Percentiles rank a stretch among this genome's conserved stretches.
Evolutionary conservation across 2,888 invertebrate species (phyloP).

Genomic region (Teinopalpus imperialis): DNA sequence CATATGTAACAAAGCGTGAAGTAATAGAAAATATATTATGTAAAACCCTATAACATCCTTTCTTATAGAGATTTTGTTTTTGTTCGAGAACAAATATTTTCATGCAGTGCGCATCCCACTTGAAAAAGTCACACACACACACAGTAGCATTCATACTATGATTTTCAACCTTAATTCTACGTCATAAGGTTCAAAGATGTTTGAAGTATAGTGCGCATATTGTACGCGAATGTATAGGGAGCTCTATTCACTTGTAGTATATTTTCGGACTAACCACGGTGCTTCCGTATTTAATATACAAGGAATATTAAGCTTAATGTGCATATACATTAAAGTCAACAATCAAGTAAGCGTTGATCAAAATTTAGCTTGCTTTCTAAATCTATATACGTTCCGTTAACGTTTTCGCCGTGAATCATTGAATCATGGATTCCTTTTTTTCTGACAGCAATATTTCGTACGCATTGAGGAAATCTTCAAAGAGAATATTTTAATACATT

Average conservation of each 20-base stretch:
- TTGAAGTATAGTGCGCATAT: neutral
- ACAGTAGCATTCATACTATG: too few relatives aligned
- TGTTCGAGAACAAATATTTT: slow-evolving; percentile 11
- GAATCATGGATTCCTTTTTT: slow-evolving; percentile 2
- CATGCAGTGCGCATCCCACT: slow-evolving; percentile 8
- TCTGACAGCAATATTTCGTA: neutral
- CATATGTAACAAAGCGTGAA: too few relatives aligned
- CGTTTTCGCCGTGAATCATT: slow-evolving; percentile 24
- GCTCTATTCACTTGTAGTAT: slow-evolving; percentile 24
- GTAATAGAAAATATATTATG: too few relatives aligned
- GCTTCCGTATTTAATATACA: slow-evolving; percentile 19
- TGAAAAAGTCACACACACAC: neutral
- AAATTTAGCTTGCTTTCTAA: slow-evolving; percentile 15
- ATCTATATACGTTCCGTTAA: slow-evolving; percentile 16
- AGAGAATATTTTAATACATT: slow-evolving; percentile 1
- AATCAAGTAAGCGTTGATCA: neutral
- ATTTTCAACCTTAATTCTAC: neutral
- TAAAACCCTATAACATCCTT: slow-evolving; percentile 1
- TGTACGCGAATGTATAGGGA: too few relatives aligned
- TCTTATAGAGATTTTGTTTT: slow-evolving; percentile 10
- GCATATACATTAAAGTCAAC: neutral
- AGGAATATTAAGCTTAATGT: slow-evolving; percentile 1
- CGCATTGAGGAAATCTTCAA: slow-evolving; percentile 4
- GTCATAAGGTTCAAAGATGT: neutral
- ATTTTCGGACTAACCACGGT: slow-evolving; percentile 16